Base-by-base conservation (phyloP, 2,797 vertebrate genomes). In the Petrocephalus sullivani region DNA sequence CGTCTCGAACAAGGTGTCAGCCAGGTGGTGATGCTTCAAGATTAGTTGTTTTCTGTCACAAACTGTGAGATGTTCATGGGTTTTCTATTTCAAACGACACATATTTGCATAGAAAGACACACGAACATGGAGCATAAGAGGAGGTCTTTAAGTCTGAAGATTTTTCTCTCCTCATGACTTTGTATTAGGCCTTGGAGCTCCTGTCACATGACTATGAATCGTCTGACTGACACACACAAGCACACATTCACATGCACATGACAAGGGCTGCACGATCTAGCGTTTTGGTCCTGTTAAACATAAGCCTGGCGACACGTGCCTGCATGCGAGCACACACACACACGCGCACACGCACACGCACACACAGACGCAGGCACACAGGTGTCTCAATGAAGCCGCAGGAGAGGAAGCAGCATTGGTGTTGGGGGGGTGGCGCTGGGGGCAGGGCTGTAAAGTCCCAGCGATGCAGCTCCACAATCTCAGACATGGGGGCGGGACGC, bases 371-470 rank as follows among this genome's bases (percentile, higher is more conserved):
- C 46, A 33, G 41, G 8, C 28, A 33, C 37, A 60, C 51, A 88
- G 51, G 67, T 67, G 64, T 91, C 46, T 64, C 89, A 7, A 28
- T n/a, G 28, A 89, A 93, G 94, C 93, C 92, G 1, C 94, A 89
- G 94, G 37, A 75, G 57, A 91, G 93, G 95, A 95, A 95, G 93
- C 37, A 57, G 49, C 41, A 21, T 41, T 3, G 4, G 19, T n/a
- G 37, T 9, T 23, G 9, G 54, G 14, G 10, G 33, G 54, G 56
- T 67, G 81, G 8, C 94, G 95, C 95, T 94, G 92, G 83, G 46
- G 4, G 71, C 86, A 85, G 87, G 86, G 87, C 87, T 93, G 95
- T 95, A 97, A 97, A 98, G 96, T 96, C 97, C 97, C 97, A 75
- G 85, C 71, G 91, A 95, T 93, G 93, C 89, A 89, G 91, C 91